Conservation (phyloP, 2,113 vertebrate genomes). For the Charadrius vociferus region DNA sequence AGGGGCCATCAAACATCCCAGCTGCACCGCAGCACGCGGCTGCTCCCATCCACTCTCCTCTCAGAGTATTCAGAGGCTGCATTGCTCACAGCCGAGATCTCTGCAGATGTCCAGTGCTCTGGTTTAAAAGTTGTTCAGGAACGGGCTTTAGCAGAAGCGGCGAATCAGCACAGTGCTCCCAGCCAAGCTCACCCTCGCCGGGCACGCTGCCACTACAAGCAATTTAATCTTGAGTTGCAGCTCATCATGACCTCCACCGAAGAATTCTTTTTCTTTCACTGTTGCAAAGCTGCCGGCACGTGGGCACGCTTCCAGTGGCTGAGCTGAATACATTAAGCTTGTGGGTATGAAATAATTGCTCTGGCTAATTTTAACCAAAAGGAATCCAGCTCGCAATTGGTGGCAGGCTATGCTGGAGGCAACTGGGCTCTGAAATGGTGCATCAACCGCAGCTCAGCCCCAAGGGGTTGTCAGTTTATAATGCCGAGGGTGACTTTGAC, state of each 20-base stretch:
- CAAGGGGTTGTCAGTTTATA: background rate
- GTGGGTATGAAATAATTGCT: slow-evolving; percentile 40
- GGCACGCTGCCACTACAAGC: slow-evolving; percentile 24
- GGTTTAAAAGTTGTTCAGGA: background rate
- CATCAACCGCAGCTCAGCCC: background rate
- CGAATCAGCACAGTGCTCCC: background rate
- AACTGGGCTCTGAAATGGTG: background rate
- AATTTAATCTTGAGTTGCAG: slow-evolving; percentile 54
- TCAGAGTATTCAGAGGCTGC: background rate
- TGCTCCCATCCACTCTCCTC: background rate
- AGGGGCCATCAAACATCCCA: accelerated
- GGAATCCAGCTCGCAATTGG: background rate
- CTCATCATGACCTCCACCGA: slow-evolving; percentile 42
- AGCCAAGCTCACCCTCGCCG: background rate
- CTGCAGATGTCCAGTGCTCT: background rate
- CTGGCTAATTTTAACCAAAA: slow-evolving; percentile 60
- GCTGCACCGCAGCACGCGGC: accelerated
- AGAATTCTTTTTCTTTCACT: slow-evolving; percentile 42
- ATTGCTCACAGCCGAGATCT: background rate
- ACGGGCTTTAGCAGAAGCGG: background rate
- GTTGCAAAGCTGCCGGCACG: background rate
- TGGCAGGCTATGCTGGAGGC: background rate
- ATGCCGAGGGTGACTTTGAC: background rate
- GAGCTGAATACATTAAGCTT: background rate
- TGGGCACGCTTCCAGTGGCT: slow-evolving; percentile 22